Evolutionary conservation across 2,888 invertebrate species (phyloP).

Genomic region (Crossocerus cetratus): DNA sequence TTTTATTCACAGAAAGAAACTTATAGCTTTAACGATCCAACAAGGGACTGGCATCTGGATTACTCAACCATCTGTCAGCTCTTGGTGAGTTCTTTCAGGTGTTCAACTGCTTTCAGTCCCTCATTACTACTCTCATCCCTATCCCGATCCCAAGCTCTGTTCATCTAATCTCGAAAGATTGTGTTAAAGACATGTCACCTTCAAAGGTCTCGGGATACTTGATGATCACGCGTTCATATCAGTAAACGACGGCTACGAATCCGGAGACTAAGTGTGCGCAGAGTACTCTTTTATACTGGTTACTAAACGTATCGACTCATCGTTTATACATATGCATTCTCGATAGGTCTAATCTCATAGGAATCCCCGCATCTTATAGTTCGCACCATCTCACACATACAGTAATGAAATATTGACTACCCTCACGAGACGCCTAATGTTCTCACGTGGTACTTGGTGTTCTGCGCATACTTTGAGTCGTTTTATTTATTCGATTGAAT

Average conservation of each 20-base stretch:
- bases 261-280: constrained; percentile 41
- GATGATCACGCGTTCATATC: constrained; percentile 54
- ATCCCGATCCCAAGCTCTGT: constrained; percentile 19
- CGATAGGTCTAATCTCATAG: constrained; percentile 9
- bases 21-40: constrained; percentile 55
- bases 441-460: constrained; percentile 6
- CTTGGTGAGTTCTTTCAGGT: constrained; percentile 57
- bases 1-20: constrained; percentile 51
- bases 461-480: constrained; percentile 39
- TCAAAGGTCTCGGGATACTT: constrained; percentile 47
- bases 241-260: constrained; percentile 13
- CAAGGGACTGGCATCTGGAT: constrained; percentile 53
- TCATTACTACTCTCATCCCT: constrained; percentile 27
- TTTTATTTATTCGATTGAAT: constrained; percentile 25
- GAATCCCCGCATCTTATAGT: background rate
- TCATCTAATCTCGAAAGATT: constrained; percentile 15
- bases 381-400: background rate
- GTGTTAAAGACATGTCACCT: constrained; percentile 61
- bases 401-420: background rate
- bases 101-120: constrained; percentile 50
- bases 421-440: background rate
- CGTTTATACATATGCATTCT: constrained; percentile 15
- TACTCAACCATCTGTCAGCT: constrained; percentile 52
- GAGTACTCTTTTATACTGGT: constrained; percentile 7
- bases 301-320: background rate